phyloP scores from a whole-genome alignment of 2,888 invertebrate genomes.

The Rhodophaea formosa region DNA sequence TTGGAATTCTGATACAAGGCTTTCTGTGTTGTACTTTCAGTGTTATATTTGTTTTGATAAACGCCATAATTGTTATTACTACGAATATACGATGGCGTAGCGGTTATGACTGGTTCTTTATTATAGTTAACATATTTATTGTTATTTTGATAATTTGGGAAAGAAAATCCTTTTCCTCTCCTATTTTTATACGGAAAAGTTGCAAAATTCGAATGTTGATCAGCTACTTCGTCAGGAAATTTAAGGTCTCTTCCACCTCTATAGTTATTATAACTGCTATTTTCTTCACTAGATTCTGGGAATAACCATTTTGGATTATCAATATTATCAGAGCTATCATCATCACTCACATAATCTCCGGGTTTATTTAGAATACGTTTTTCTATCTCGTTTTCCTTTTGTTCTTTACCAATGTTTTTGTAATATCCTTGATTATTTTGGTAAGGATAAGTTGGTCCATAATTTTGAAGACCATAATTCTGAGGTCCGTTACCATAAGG shows the following conservation, averaged over 20 bases:
- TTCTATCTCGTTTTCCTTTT: slow-evolving; percentile 39
- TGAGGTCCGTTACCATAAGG: slow-evolving; percentile 29
- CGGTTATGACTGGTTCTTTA: slow-evolving; percentile 16
- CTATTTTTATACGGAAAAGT: slow-evolving; percentile 28
- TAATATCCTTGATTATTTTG: slow-evolving; percentile 36
- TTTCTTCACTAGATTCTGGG: slow-evolving; percentile 40
- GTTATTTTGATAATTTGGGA: slow-evolving; percentile 28
- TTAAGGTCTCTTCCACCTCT: slow-evolving; percentile 36
- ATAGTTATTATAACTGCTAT: slow-evolving; percentile 27
- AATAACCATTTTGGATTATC: slow-evolving; percentile 50
- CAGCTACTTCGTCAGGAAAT: slow-evolving; percentile 41
- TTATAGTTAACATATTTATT: slow-evolving; percentile 20
- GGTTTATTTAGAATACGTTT: slow-evolving; percentile 63
- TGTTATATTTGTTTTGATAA: slow-evolving; percentile 25
- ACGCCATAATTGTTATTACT: slow-evolving; percentile 19
- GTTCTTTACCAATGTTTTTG: slow-evolving; percentile 29
- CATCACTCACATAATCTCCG: slow-evolving; percentile 29
- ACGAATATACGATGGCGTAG: slow-evolving; percentile 8
- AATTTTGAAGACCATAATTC: slow-evolving; percentile 37
- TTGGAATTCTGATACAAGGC: slow-evolving; percentile 18
- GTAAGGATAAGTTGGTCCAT: slow-evolving; percentile 43
- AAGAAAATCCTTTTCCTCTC: slow-evolving; percentile 36
- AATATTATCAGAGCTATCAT: slow-evolving; percentile 23
- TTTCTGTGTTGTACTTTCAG: slow-evolving; percentile 9
- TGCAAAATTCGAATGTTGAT: not conserved